Evolutionary conservation across 1,140 invertebrate genomes (phyloP), one percentile per base, ranked within the genome.

Genomic region (Ditylenchus dipsaci): DNA sequence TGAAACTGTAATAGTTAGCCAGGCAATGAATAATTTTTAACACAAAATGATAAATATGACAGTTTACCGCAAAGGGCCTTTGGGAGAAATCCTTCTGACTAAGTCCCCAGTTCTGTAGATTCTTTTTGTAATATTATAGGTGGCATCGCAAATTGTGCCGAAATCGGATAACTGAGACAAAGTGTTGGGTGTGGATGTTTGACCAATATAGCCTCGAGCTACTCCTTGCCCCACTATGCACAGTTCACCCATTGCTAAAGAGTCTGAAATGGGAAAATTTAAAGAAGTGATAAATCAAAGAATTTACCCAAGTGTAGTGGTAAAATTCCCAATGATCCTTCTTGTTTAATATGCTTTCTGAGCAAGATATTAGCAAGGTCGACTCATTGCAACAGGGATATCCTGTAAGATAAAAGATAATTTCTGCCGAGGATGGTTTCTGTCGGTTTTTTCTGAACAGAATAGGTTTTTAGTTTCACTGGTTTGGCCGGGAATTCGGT

Each of bases 171-270:
- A 21, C 21, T 61, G 3, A 5, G 5, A 8, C n/a, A 53, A 21
- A 21, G 49, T 7, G 1, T 53, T 26, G n/a, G 49, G 3, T 53
- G n/a, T 26, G 23, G 49, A 19, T 5, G 5, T 26, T 13, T 67
- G 8, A 26, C 57, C 15, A n/a, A 69, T 68, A 42, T 73, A 73
- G 19, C 71, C 70, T 26, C 65, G 64, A 11, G 65, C 71, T 8
- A 73, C 47, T 33, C 61, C 47, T 56, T 61, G 27, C 13, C 71
- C 71, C 11, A 23, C 15, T 29, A 73, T 68, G 19, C 66, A 74
- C 8, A 73, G 49, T 47, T 73, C 70, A 42, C 71, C 71, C 26
- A 72, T 30, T n/a, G 70, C 68, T 19, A 30, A 15, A 1, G 67
- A 69, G 43, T 69, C 49, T 53, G 23, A 21, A 53, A 26, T 19